Conservation (phyloP, 2,113 vertebrate genomes). For the Candoia aspera region DNA sequence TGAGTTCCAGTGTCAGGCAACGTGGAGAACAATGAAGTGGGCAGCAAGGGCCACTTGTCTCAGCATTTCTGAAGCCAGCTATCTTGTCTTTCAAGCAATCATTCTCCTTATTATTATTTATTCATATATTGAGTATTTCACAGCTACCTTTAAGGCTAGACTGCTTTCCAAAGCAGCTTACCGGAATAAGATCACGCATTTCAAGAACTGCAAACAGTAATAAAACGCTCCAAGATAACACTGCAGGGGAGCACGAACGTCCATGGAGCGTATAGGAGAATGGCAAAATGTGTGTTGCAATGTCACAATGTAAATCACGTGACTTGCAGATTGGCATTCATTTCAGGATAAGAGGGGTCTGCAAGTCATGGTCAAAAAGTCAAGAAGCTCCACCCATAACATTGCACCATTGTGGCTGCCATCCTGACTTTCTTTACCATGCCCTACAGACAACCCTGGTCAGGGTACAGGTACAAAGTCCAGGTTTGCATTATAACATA, state of each 20-base stretch:
- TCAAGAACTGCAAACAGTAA: neutral
- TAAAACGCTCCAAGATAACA: neutral
- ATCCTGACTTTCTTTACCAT: neutral
- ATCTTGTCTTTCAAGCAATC: neutral
- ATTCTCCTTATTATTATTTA: neutral
- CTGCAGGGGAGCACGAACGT: neutral
- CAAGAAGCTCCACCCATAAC: neutral
- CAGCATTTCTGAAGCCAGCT: neutral
- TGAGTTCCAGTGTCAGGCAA: neutral
- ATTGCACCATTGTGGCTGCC: neutral
- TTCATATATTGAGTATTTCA: neutral
- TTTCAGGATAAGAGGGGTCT: neutral
- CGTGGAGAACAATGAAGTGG: neutral
- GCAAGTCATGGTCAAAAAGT: neutral
- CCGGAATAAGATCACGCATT: neutral
- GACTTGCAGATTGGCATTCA: neutral
- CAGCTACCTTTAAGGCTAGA: neutral
- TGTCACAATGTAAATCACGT: neutral
- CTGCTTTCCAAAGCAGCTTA: neutral
- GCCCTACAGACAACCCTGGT: neutral
- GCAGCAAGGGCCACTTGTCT: neutral
- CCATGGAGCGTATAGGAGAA: neutral
- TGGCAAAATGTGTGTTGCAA: neutral
- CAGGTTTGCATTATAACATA: neutral
- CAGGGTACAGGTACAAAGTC: neutral